Evolutionary conservation across 92 coral and sea anemone genomes (phyloP), one percentile per base, ranked within the genome.

Genomic region (Epizoanthus ramosus): DNA sequence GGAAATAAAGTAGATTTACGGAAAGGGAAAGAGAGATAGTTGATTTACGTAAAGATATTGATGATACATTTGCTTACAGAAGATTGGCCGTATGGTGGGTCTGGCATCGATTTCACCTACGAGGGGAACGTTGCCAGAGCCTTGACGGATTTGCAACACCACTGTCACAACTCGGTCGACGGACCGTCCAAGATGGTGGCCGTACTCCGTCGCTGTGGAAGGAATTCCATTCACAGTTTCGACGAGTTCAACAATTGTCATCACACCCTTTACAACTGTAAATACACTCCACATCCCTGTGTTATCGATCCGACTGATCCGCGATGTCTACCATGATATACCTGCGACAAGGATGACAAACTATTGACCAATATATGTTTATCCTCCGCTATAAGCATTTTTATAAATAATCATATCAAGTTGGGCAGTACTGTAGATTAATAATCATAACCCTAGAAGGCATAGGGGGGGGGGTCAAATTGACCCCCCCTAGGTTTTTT

Each of bases 71-170:
- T 43, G 0, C 63, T 16, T 28, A 28, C 31, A 0, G 1, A 0
- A 28, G 31, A 28, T 28, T 28, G 31, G 31, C 31, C 31, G 0
- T 28, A 28, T 28, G 31, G 31, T 28, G 31, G 31, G 31, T 47
- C 56, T 54, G 10, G 63, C 4, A n/a, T 47, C 56, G 63, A 41
- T 54, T 74, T 45, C 80, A 74, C 24, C 13, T 39, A 39, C 21
- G 80, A 74, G 47, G 80, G 80, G 0, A 74, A 74, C 25, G 80
- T 43, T 16, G 80, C 80, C 63, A 17, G 28, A 8, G 80, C 63
- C 18, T 25, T 74, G 63, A 43, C 13, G 17, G 6, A 8, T 4
- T 28, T 45, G 17, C 60, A 74, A 17, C 37, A 12, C 17, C 19
- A 74, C 8, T 74, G 80, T 17, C 7, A n/a, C 9, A 47, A 31